Percentiles rank a stretch among this genome's conserved stretches.
phyloP scores from a whole-genome alignment of 2,888 invertebrate genomes.

The Eilema griseolum region DNA sequence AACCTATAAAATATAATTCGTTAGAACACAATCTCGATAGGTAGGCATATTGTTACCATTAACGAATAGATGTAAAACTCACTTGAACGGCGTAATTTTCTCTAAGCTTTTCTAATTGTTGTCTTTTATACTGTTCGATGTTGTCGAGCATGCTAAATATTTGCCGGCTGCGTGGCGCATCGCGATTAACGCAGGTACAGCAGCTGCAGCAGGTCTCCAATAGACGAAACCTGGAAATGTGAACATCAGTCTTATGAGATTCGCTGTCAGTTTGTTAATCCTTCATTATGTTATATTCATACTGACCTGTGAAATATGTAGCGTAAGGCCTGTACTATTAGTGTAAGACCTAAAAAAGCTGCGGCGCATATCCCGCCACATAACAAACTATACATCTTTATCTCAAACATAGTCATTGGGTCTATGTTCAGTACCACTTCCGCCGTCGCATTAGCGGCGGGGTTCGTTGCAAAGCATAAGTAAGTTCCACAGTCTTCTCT shows the following conservation, averaged over 20 bases:
- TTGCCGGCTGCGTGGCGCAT: constrained; percentile 93
- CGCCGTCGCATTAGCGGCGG: constrained; percentile 92
- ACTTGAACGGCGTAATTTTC: constrained; percentile 97
- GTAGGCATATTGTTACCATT: background rate
- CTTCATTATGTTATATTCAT: constrained; percentile 20
- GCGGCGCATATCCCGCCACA: constrained; percentile 94
- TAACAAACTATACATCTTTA: constrained; percentile 94
- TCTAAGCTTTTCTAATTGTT: constrained; percentile 94
- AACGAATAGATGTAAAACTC: constrained; percentile 42
- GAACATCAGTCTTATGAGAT: constrained; percentile 28
- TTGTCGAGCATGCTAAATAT: constrained; percentile 96
- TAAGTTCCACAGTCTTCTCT: constrained; percentile 95
- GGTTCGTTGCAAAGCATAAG: constrained; percentile 94
- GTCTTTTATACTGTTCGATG: constrained; percentile 95
- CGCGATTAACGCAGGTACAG: constrained; percentile 90
- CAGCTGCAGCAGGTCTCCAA: constrained; percentile 93
- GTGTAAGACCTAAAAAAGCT: constrained; percentile 92
- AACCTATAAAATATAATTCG: constrained; percentile 84
- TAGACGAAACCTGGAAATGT: constrained; percentile 89
- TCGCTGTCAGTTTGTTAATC: constrained; percentile 13
- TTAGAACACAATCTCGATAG: background rate
- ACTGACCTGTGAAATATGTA: constrained; percentile 91
- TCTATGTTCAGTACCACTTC: constrained; percentile 93
- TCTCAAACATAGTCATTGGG: constrained; percentile 93
- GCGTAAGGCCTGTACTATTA: constrained; percentile 92